Percentiles rank a stretch among this genome's conserved stretches.
These are phyloP conservation scores for Rhingia campestris DNA, from an alignment of 2,888 invertebrate species.

Conservation along the genomic window DNA sequence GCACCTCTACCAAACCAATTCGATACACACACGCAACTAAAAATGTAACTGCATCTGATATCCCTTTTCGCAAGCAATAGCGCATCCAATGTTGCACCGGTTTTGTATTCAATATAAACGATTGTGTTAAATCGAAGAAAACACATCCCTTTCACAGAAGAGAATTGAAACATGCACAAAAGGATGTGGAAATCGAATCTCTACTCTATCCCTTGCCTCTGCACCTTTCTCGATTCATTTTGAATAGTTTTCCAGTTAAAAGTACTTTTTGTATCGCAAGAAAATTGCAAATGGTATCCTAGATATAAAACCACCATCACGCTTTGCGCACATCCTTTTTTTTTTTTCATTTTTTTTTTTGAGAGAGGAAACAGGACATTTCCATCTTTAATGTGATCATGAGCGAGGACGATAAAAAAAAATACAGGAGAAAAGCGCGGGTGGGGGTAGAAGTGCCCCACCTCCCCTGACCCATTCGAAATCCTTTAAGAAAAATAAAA, in stretches of 20 bases:
- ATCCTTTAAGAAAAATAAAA: conserved; percentile 68
- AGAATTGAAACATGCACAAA: conserved; percentile 40
- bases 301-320: too few relatives aligned
- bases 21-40: conserved; percentile 33
- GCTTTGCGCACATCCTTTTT: not conserved
- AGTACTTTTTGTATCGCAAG: conserved; percentile 20
- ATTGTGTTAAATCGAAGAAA: conserved; percentile 48
- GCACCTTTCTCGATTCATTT: conserved; percentile 3
- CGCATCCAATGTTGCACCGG: conserved; percentile 28
- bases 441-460: too few relatives aligned
- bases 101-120: conserved; percentile 56
- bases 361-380: not conserved
- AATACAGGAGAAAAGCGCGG: not conserved
- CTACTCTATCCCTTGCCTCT: not conserved
- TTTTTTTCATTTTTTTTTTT: not conserved
- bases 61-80: conserved; percentile 12
- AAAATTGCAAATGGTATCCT: conserved; percentile 38
- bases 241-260: conserved; percentile 55
- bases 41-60: conserved; percentile 35
- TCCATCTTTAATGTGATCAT: conserved; percentile 49
- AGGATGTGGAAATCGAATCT: conserved; percentile 50
- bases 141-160: conserved; percentile 20
- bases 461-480: not conserved
- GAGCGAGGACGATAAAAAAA: not conserved
- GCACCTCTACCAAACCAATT: conserved; percentile 20